Percentiles rank a stretch among this genome's conserved stretches.
phyloP scores from a whole-genome alignment of 2,888 invertebrate species.

The Oscheius onirici region DNA sequence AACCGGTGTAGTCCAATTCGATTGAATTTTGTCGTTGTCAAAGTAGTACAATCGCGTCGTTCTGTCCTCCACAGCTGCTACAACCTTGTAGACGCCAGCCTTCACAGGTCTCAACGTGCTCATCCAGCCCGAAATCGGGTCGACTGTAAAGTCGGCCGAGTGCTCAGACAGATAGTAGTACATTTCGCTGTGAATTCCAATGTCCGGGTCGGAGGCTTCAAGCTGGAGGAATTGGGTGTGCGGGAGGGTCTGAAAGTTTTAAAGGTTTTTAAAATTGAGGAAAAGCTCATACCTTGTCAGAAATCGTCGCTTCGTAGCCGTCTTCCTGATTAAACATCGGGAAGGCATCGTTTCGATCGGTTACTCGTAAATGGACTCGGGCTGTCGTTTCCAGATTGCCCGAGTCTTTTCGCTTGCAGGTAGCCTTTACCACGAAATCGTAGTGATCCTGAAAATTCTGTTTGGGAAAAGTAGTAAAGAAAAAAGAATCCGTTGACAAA shows the following conservation, averaged over 20 bases:
- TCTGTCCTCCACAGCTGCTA: conserved; percentile 62
- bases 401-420: conserved; percentile 76
- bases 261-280: neutral
- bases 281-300: conserved; percentile 45
- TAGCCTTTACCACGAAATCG: conserved; percentile 78
- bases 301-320: conserved; percentile 79
- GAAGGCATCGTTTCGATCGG: conserved; percentile 80
- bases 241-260: conserved; percentile 20
- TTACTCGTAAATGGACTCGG: conserved; percentile 65
- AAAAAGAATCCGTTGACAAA: too few relatives aligned
- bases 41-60: conserved; percentile 61
- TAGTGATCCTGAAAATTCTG: conserved; percentile 60
- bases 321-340: conserved; percentile 88
- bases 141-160: conserved; percentile 85
- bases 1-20: conserved; percentile 50
- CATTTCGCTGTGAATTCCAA: conserved; percentile 93
- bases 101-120: conserved; percentile 49
- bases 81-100: conserved; percentile 52
- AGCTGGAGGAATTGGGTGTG: conserved; percentile 63
- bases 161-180: conserved; percentile 84
- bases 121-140: conserved; percentile 78
- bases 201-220: conserved; percentile 91
- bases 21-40: conserved; percentile 48
- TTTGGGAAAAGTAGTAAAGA: too few relatives aligned
- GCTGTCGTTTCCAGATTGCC: conserved; percentile 68